Conservation (phyloP, 35 echinoderm and acorn worm genomes). For the Amphiura filiformis region DNA sequence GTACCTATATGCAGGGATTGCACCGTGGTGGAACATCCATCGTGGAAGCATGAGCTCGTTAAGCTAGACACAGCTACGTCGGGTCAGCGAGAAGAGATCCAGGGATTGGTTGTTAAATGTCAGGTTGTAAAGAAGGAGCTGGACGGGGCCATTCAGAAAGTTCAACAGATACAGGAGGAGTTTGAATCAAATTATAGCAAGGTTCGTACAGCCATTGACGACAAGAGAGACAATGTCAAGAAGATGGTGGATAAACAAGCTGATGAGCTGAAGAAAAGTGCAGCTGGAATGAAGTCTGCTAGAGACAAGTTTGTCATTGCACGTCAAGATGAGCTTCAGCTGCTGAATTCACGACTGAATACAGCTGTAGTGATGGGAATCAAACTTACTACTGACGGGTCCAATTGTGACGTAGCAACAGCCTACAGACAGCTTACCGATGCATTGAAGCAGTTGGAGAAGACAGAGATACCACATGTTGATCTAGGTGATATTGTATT, state of each 20-base stretch:
- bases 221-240: not conserved
- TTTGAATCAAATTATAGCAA: not conserved
- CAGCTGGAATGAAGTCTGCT: not conserved
- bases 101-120: not conserved
- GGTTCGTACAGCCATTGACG: not conserved
- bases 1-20: not conserved
- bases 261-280: not conserved
- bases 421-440: not conserved
- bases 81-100: not conserved
- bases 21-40: not conserved
- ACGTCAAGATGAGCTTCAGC: not conserved
- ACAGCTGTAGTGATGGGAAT: not conserved
- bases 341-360: not conserved
- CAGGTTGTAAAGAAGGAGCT: not conserved
- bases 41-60: not conserved
- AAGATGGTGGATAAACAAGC: not conserved
- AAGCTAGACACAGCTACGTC: not conserved
- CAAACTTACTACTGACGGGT: not conserved
- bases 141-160: not conserved
- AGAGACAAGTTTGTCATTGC: not conserved
- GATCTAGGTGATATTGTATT: too few species aligned
- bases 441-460: not conserved
- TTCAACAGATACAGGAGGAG: not conserved
- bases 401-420: not conserved
- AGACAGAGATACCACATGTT: too few species aligned